Evolutionary conservation across 2,888 invertebrate genomes (phyloP), one percentile per base, ranked within the genome.

Genomic region (Odontocerum albicorne): DNA sequence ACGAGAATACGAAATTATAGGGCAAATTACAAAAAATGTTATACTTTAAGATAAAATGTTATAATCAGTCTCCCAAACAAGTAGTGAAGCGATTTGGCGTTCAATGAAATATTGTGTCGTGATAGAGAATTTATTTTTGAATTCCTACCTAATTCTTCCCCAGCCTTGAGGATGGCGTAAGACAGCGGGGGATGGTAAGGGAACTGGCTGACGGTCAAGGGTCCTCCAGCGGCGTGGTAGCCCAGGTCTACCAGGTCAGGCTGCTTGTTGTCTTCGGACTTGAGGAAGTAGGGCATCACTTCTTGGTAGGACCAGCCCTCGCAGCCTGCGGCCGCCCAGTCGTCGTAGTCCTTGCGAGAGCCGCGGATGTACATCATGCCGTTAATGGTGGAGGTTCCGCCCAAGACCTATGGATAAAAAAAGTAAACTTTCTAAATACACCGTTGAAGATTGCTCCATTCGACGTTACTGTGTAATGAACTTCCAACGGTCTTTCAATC

Each of bases 331-430:
- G 82, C 84, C 0, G 89, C 90, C 96, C 95, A 96, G 57, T 83
- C 80, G 68, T 96, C 92, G 72, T 87, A 96, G 72, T 96, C 96
- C 57, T 84, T 84, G 17, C 87, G 83, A 53, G 92, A 87, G 1
- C 96, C 96, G 19, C 96, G 81, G 62, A 96, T 90, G 72, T 96
- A 96, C 85, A 91, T 94, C 96, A 96, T 96, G 16, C 96, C 96
- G 71, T 96, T 96, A 77, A 96, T 83, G 0, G 92, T 92, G 12
- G 94, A 94, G 1, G 93, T 94, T 0, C 96, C 96, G 4, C 96
- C 96, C 7, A 94, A 72, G 0, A 92, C 91, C 88, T 88, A 68
- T n/a, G n/a, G n/a, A n/a, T n/a, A n/a, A n/a, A n/a, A n/a, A n/a
- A n/a, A n/a, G n/a, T n/a, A n/a, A n/a, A n/a, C n/a, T n/a, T n/a